Percentiles rank a stretch among this genome's conserved stretches.
Conservation (phyloP, 2,888 invertebrate species). For the Camponotus fellah region DNA sequence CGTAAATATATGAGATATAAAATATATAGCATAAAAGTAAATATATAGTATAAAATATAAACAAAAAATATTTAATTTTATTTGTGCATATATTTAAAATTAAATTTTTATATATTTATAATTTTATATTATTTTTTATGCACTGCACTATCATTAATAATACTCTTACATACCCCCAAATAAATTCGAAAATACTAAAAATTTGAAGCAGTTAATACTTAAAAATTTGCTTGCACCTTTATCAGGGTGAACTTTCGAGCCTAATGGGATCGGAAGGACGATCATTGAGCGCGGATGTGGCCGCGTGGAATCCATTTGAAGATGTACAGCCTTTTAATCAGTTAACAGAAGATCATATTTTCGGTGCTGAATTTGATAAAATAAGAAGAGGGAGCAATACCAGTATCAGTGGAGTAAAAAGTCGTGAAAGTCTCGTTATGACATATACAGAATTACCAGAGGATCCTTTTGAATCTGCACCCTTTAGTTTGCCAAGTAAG, state of each 20-base stretch:
- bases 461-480: constrained; percentile 94
- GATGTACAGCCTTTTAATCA: constrained; percentile 91
- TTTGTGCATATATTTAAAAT: constrained; percentile 34
- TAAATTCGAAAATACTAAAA: constrained; percentile 12
- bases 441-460: constrained; percentile 88
- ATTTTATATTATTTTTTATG: constrained; percentile 63
- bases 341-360: constrained; percentile 93
- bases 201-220: constrained; percentile 25
- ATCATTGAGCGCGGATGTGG: constrained; percentile 88
- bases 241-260: constrained; percentile 85
- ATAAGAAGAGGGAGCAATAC: constrained; percentile 92
- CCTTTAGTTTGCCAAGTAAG: constrained; percentile 91
- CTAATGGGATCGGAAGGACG: constrained; percentile 82
- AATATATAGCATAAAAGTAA: neutral
- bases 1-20: neutral
- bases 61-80: constrained; percentile 34
- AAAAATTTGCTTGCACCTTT: constrained; percentile 23
- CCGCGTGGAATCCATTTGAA: constrained; percentile 95
- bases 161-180: neutral
- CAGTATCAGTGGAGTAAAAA: constrained; percentile 91
- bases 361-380: constrained; percentile 94
- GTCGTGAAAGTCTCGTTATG: constrained; percentile 90
- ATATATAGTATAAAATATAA: constrained; percentile 9
- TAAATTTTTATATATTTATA: constrained; percentile 24
- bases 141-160: constrained; percentile 73